Base-by-base conservation (phyloP, 2,888 invertebrate species). In the Agonopterix subpropinquella region DNA sequence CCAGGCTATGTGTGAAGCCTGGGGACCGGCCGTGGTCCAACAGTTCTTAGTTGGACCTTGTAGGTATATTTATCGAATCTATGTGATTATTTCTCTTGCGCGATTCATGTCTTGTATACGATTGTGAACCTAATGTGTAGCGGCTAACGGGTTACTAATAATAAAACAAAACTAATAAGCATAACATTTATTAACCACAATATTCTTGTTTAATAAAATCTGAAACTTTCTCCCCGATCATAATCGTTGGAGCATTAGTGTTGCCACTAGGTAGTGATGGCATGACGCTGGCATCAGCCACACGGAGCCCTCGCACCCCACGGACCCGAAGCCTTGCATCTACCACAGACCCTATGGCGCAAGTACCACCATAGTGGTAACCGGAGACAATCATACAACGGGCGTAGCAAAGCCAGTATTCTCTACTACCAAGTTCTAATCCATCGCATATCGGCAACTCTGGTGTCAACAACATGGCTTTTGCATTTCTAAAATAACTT, bases 181-280 rank as follows among this genome's bases (percentile, higher is more conserved):
- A 18, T 18, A 18, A 18, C 2, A 1, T 18, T 18, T 18, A 18
- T 18, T 18, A 3, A 18, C 18, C 18, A 4, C 18, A 18, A 18
- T 18, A 18, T 18, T 41, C 41, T 11, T 41, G 41, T 35, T 67
- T 71, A 7, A 73, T 67, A 47, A 71, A 56, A 35, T 71, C 70
- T 1, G 73, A 56, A 3, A 58, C 66, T 45, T 67, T 66, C 48
- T 73, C 72, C 2, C 61, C 72, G 11, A 73, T 61, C 66, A 70
- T 67, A 8, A 70, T 50, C 2, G 64, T 57, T 0, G 66, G 43
- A 2, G 53, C 68, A 5, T 60, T 49, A 11, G 62, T 65, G 41
- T 64, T 64, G 4, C 60, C 63, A 51, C 59, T 59, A 8, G 57
- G 57, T 49, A 61, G 56, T 53, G 57, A 52, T 52, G 56, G 41